Conservation (phyloP, 2,113 vertebrate species). For the Syngnathus floridae region DNA sequence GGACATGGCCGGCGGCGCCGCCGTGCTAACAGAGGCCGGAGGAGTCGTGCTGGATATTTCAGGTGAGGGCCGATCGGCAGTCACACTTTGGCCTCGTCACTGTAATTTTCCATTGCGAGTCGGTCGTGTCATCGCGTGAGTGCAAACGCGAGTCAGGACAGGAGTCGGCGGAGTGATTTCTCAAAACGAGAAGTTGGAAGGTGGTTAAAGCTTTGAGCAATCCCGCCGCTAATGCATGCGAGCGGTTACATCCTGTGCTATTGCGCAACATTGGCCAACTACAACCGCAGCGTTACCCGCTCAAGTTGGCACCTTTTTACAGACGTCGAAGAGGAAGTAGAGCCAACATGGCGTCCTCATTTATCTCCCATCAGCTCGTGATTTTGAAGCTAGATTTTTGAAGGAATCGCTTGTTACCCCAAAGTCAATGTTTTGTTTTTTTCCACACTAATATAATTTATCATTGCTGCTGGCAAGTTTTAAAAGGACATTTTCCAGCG, state of each 20-base stretch:
- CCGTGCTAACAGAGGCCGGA: constrained; percentile 83
- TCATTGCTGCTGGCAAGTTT: background rate
- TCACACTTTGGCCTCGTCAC: background rate
- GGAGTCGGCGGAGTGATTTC: background rate
- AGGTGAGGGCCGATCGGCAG: constrained; percentile 63
- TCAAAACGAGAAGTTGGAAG: background rate
- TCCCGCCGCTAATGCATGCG: no score
- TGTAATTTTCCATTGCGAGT: background rate
- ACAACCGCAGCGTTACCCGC: background rate
- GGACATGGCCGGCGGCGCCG: constrained; percentile 93
- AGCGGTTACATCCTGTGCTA: background rate
- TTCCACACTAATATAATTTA: background rate
- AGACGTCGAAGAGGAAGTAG: no score
- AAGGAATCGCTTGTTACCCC: background rate
- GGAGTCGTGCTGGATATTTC: constrained; percentile 84
- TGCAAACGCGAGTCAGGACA: background rate
- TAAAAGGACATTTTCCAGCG: background rate
- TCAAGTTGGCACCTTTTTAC: background rate
- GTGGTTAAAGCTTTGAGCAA: background rate
- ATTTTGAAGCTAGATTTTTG: background rate
- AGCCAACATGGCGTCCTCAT: no score
- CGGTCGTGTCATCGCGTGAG: background rate
- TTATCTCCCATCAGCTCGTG: no score
- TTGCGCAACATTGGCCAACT: background rate
- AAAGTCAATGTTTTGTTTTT: background rate